phyloP scores from a whole-genome alignment of 2,797 vertebrate genomes.

The Falco biarmicus region DNA sequence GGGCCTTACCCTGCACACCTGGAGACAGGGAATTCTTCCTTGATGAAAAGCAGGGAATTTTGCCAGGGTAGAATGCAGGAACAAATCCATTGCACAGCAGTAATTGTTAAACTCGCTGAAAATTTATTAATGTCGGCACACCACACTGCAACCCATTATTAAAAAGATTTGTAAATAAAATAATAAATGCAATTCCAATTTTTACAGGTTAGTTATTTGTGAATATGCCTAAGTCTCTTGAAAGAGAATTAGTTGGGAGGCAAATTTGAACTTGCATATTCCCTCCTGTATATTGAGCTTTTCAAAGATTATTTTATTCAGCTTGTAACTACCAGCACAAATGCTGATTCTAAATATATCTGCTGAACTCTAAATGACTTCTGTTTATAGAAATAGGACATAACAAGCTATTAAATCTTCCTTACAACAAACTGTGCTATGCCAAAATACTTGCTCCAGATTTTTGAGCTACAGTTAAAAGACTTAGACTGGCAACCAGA shows the following conservation, averaged over 20 bases:
- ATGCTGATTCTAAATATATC: constrained; percentile 81
- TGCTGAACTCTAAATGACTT: constrained; percentile 81
- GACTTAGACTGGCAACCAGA: not conserved
- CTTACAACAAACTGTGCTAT: constrained; percentile 72
- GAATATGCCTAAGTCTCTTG: not conserved
- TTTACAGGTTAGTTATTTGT: not conserved
- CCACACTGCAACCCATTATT: not conserved
- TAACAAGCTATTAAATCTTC: constrained; percentile 81
- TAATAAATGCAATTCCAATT: rapidly evolving
- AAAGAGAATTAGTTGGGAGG: not conserved
- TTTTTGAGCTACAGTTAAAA: constrained; percentile 59
- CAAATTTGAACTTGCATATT: not conserved
- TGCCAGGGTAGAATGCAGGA: not conserved
- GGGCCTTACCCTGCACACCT: not conserved
- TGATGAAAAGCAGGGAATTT: not conserved
- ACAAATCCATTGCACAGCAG: not conserved
- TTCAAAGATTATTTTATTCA: constrained; percentile 77
- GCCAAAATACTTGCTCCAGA: constrained; percentile 69
- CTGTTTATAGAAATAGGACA: constrained; percentile 79
- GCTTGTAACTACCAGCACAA: constrained; percentile 72
- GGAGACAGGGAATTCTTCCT: not conserved
- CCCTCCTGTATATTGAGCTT: constrained; percentile 64
- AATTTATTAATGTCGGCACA: not conserved
- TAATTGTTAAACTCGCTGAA: not conserved
- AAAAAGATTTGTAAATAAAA: not conserved